These are phyloP conservation scores for Sesia apiformis DNA, from an alignment of 2,888 invertebrate genomes.

Conservation along the genomic window DNA sequence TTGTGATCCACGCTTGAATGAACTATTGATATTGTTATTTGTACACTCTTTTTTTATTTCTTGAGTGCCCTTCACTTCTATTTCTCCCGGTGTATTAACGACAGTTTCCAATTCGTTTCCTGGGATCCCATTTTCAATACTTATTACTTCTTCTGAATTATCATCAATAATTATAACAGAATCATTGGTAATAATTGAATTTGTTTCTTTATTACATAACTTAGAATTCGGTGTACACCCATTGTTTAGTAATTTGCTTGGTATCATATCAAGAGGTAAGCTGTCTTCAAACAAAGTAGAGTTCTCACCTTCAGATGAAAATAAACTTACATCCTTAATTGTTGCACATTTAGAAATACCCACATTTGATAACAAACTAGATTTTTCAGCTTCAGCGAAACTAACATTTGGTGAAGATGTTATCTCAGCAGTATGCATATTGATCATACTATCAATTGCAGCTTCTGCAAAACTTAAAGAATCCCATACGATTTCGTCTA, in stretches of 20 bases:
- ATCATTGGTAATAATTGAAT: conserved; percentile 43
- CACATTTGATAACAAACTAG: conserved; percentile 9
- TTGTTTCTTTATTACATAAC: conserved; percentile 30
- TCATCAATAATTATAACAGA: conserved; percentile 34
- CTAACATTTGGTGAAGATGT: conserved; percentile 51
- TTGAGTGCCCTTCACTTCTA: conserved; percentile 30
- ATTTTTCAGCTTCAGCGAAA: conserved; percentile 37
- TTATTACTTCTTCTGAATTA: conserved; percentile 49
- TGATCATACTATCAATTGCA: conserved; percentile 40
- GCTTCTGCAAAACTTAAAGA: conserved; percentile 48
- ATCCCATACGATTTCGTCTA: conserved; percentile 50
- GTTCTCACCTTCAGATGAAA: conserved; percentile 63
- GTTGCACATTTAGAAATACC: conserved; percentile 21
- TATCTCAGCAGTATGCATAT: conserved; percentile 28
- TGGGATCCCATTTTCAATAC: conserved; percentile 49
- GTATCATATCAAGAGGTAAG: conserved; percentile 64
- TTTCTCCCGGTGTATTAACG: conserved; percentile 20
- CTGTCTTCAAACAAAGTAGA: conserved; percentile 76
- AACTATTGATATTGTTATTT: too few species aligned
- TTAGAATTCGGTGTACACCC: conserved; percentile 5
- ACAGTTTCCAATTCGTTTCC: conserved; percentile 15
- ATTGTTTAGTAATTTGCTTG: conserved; percentile 59
- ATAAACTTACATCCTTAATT: conserved; percentile 50
- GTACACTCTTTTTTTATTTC: conserved; percentile 13
- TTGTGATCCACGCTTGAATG: too few species aligned